These are phyloP conservation scores for Pseudonaja textilis DNA, from an alignment of 2,113 vertebrate species.

Conservation along the genomic window DNA sequence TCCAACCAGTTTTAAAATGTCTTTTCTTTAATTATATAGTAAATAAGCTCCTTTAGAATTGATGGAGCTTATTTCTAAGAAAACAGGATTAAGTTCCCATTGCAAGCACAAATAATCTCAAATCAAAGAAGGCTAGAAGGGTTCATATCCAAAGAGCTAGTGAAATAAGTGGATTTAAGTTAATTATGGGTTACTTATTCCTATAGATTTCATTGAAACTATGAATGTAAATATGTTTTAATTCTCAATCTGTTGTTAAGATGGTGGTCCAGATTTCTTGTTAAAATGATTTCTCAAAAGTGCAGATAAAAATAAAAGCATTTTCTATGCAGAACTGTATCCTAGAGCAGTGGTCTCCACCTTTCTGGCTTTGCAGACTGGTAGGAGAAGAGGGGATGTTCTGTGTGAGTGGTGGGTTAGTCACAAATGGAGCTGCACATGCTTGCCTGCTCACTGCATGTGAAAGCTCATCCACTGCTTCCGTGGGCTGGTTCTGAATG, in stretches of 20 bases:
- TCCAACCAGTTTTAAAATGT: background rate
- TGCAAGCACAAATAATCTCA: constrained; percentile 14
- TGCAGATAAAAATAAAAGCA: background rate
- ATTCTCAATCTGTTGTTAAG: background rate
- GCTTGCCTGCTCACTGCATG: no score
- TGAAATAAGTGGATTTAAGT: background rate
- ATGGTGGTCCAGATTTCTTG: background rate
- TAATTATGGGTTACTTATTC: background rate
- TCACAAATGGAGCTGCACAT: no score
- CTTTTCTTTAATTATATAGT: background rate
- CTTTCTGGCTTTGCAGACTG: no score
- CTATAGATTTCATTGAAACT: background rate
- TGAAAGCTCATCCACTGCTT: no score
- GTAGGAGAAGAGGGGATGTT: no score
- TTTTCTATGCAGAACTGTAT: background rate
- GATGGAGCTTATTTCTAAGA: constrained; percentile 1
- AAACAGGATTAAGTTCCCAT: background rate
- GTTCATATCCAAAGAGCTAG: background rate
- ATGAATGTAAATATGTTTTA: background rate
- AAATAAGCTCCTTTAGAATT: background rate
- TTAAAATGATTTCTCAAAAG: background rate
- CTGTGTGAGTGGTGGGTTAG: no score
- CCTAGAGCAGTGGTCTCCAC: no score
- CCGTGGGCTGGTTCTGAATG: background rate
- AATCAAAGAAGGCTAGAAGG: background rate